Evolutionary conservation across 2,888 invertebrate genomes (phyloP), one percentile per base, ranked within the genome.

Genomic region (Notocelia uddmanniana): DNA sequence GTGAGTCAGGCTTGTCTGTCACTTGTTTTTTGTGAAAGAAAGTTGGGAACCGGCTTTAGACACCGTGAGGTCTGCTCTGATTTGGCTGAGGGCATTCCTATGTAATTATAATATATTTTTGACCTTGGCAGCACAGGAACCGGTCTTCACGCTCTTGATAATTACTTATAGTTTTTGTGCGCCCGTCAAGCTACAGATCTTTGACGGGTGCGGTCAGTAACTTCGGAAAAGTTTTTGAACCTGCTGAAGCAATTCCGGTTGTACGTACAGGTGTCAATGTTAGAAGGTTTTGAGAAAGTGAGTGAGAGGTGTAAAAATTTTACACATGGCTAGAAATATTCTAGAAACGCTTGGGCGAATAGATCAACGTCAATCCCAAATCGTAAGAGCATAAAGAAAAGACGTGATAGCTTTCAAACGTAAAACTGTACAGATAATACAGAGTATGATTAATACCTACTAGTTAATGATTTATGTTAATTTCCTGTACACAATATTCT

Each of bases 31-130:
- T 73, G 58, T 70, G 54, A 69, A 73, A 72, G 75, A 75, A 74
- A 75, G 75, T 69, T 69, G 26, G 71, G 67, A 68, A 73, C 69
- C 67, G 55, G 67, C 64, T 71, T 19, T 52, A 66, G 50, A 54
- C 73, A 73, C 66, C 58, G 68, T 60, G 48, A 21, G 59, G 69
- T 69, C 37, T 69, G 66, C 69, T 68, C 50, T 48, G 59, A 72
- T 60, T 66, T 64, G 21, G n/a, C 75, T 74, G 52, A 74, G 76
- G 75, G 77, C 76, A 76, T 77, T 76, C 76, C 66, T 68, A 13
- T 67, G 74, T 76, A 76, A 76, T 77, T 76, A 76, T 72, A 71
- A 71, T 75, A 63, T 69, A 69, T 74, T 74, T 69, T 68, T 73
- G 73, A 63, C 68, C 69, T 76, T 72, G 54, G 60, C 63, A 64